phyloP scores from a whole-genome alignment of 2,888 invertebrate species.

The Andrena chrysosceles region DNA sequence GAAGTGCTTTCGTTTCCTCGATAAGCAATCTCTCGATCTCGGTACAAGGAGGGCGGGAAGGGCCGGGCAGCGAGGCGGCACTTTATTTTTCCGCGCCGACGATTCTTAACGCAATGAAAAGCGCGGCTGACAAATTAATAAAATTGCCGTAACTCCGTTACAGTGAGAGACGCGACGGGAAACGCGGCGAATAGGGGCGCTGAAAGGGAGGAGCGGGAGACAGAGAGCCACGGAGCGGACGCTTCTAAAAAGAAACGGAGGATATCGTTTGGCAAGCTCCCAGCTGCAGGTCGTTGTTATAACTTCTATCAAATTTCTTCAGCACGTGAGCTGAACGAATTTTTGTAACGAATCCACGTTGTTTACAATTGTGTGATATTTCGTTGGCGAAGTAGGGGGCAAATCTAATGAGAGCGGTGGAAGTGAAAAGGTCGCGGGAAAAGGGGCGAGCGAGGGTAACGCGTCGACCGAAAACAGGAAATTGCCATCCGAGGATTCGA shows the following conservation, averaged over 20 bases:
- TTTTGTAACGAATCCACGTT: neutral
- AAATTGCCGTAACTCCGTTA: conserved; percentile 39
- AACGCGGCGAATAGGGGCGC: neutral
- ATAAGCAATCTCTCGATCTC: neutral
- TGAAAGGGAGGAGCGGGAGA: neutral
- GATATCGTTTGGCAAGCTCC: neutral
- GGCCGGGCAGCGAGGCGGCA: neutral
- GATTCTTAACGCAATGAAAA: conserved; percentile 20
- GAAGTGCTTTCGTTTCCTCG: neutral
- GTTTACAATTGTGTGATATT: neutral
- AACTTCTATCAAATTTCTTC: conserved; percentile 17
- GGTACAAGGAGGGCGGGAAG: no score
- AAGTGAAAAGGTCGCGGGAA: neutral
- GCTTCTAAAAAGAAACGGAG: neutral
- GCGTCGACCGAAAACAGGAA: neutral
- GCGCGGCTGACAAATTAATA: conserved; percentile 30
- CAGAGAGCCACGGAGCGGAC: neutral
- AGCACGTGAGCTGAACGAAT: neutral
- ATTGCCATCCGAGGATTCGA: conserved; percentile 5
- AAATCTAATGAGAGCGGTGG: neutral
- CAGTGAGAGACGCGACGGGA: conserved; percentile 11
- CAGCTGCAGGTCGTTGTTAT: conserved; percentile 29
- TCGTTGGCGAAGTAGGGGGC: neutral
- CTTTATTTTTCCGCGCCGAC: conserved; percentile 8
- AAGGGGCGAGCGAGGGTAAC: neutral